Evolutionary conservation across 23 tunicate genomes (phyloP), one percentile per base, ranked within the genome.

Genomic region (Styela plicata): DNA sequence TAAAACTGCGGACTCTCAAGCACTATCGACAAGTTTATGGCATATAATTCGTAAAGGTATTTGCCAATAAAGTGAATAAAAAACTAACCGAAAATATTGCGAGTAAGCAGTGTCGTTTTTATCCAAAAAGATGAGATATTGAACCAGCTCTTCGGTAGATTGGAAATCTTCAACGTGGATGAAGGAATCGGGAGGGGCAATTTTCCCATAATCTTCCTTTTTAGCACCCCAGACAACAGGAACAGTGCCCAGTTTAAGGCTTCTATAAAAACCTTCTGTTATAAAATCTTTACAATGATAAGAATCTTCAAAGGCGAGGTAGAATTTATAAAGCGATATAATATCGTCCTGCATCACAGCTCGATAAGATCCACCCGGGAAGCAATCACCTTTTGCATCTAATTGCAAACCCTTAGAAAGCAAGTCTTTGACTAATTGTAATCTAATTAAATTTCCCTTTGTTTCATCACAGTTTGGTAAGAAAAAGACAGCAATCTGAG

Each of bases 371-470:
- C 27, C 27, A 21, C 25, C 35, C 33, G 33, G 27, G 24, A 80
- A 80, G 32, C 83, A 80, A 28, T 33, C 30, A 31, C 83, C 83
- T 29, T 32, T 29, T 31, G 73, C 34, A 64, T 80, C 83, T 52
- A 80, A 70, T 33, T 32, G 24, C 1, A 80, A 24, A 5, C 83
- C 83, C 21, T 80, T 18, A 21, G 24, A 2, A 22, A 80, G 24
- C 73, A 80, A 27, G 22, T 80, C 37, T 7, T 80, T 29, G 2
- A 70, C 28, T 30, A 63, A 1, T 32, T 2, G 52, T 3, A 80
- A 3, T 64, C 83, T 37, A 25, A 32, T 31, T 23, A 27, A 27
- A 20, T 24, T 73, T 70, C 37, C 69, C 63, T 33, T 29, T 2
- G 31, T 33, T 29, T 28, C 20, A 3, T 34, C 31, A 52, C 83